Evolutionary conservation across 1,140 invertebrate species (phyloP), one percentile per base, ranked within the genome.

Genomic region (Zaprionus camerounensis): DNA sequence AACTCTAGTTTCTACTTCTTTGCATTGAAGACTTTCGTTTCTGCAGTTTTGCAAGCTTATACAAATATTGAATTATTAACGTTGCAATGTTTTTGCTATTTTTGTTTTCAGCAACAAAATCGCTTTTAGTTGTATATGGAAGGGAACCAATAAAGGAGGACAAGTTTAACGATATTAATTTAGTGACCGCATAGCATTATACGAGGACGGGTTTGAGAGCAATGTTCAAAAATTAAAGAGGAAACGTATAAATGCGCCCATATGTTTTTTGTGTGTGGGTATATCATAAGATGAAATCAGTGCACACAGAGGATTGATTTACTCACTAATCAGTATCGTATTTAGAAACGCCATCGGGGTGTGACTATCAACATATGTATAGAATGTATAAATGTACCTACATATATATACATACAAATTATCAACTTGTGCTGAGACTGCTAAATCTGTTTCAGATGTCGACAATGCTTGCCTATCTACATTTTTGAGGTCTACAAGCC

Each of bases 161-260:
- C 15, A 15, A 41, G 15, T 41, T 41, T 7, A n/a, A 5, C 6
- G 38, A n/a, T 41, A 41, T n/a, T n/a, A n/a, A 5, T 15, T 41
- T 41, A 41, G 15, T 41, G 6, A n/a, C 38, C 5, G 38, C 38
- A 41, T 41, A 5, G 31, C 9, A 34, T 11, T 34, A 34, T 9
- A 34, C 31, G 31, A 6, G 3, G 31, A 9, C 31, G 31, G 31
- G 38, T n/a, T n/a, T 41, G 13, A n/a, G 13, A 49, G 44, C 5
- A 20, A 11, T 49, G 44, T 17, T 20, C 17, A 49, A 49, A 20
- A 78, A 78, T 80, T 88, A 77, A 87, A 87, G 83, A 83, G 84
- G 83, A 88, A 87, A 83, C 59, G 80, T 87, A 82, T 83, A 83
- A 88, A 87, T 87, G 84, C 64, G 71, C 84, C 84, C 83, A 87